Evolutionary conservation across 2,888 invertebrate genomes (phyloP), one percentile per base, ranked within the genome.

Genomic region (Troilus luridus): DNA sequence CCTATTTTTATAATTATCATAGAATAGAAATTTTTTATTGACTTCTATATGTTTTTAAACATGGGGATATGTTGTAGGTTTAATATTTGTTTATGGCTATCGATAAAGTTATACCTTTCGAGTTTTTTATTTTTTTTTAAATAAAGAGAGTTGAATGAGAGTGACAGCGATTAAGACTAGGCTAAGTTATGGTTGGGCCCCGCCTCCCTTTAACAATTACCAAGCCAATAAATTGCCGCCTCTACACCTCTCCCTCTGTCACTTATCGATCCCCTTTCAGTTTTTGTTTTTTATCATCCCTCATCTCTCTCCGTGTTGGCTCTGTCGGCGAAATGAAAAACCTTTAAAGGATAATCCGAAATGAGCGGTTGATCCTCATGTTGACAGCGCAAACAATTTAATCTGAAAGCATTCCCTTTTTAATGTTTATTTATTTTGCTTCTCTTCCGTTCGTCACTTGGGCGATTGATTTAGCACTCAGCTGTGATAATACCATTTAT

Each of bases 331-430:
- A 85, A 85, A 85, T 56, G 85, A 56, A 58, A 85, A 21, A 85
- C 85, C 56, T 85, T 85, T 41, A 56, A 85, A 85, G 85, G 85
- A 56, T 85, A 85, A 85, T 85, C 85, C 56, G 56, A 85, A 85
- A 85, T 85, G 56, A 85, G 56, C 5, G 12, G 85, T 85, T 9
- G 19, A 21, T 58, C 85, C 85, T 56, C 85, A 56, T 81, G 56
- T 85, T 85, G 85, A 85, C 85, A 85, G 56, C 17, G 56, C 85
- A 85, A 85, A 85, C 85, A 85, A 85, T 85, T 85, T 85, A 56
- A 85, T 85, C 85, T 58, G 56, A 85, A 85, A 85, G 85, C 85
- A 85, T 85, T 85, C 56, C 56, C 19, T 85, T 85, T 85, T 85
- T 85, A 85, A 21, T 85, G 85, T 58, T 85, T 85, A 85, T 85